These are phyloP conservation scores for Sebastiscus albofasciatus DNA, from an alignment of 2,797 vertebrate genomes.

Conservation along the genomic window DNA sequence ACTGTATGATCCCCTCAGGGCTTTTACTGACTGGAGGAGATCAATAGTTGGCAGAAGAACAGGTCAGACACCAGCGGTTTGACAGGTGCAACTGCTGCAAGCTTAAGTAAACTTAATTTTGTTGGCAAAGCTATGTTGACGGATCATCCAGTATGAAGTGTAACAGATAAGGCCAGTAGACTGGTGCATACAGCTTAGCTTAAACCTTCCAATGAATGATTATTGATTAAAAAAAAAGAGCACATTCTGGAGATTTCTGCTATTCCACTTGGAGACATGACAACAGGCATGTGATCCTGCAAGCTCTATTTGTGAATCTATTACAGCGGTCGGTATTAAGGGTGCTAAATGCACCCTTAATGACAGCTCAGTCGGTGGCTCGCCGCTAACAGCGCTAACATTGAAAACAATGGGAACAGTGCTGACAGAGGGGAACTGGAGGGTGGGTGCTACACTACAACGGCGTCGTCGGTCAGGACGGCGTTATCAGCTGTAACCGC, in stretches of 20 bases:
- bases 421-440: too few species aligned
- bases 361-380: too few species aligned
- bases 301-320: background rate
- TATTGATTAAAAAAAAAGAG: background rate
- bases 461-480: too few species aligned
- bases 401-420: too few species aligned
- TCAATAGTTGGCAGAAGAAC: slow-evolving; percentile 12
- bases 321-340: background rate
- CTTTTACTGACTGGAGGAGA: slow-evolving; percentile 4
- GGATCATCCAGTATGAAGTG: background rate
- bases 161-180: background rate
- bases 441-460: too few species aligned
- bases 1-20: background rate
- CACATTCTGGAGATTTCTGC: background rate
- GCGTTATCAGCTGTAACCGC: too few species aligned
- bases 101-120: slow-evolving; percentile 26
- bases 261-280: background rate
- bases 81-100: background rate
- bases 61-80: background rate
- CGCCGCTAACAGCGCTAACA: background rate
- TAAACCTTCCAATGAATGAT: background rate
- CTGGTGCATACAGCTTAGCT: background rate
- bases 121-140: background rate
- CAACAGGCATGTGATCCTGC: background rate
- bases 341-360: too few species aligned